Base-by-base conservation (phyloP, 2,888 invertebrate genomes). In the Cheilosia pagana region DNA sequence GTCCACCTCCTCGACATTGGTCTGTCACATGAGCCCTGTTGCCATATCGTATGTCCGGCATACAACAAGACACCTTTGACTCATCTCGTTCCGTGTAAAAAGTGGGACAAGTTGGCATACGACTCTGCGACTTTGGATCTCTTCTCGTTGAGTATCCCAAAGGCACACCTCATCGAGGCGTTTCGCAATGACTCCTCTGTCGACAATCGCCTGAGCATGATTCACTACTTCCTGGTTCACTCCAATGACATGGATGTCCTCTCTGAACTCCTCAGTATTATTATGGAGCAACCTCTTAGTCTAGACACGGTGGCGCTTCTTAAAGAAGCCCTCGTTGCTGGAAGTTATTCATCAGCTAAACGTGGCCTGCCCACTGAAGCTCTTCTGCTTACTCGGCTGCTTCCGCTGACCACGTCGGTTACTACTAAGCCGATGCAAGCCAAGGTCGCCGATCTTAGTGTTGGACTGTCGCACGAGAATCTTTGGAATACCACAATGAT, bases 1-100 rank as follows among this genome's bases (percentile, higher is more conserved):
- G 95, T 96, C 0, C 97, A 98, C 89, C 92, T 98, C 28, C 92
- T 98, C 68, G 98, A 98, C 92, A 95, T 97, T 59, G 96, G 97
- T 3, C 92, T 95, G 10, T 94, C 94, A 88, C 97, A 97, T 91
- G 97, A 97, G 90, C 97, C 97, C 0, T 95, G 95, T 88, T 96
- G 96, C 88, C 96, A 96, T 89, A 94, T 96, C 67, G 94, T 96
- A 0, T 93, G 95, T 19, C 94, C 95, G 0, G 92, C 94, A 0
- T 91, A 92, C 79, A 94, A 94, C 48, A 91, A 91, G 8, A 88
- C 90, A 60, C 89, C 90, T 1, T 86, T 91, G 1, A 94, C 94
- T 0, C 94, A 95, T 87, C 92, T 96, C n/a, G 95, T 96, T 0
- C 95, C 96, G 0, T 90, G 92, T 50, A 90, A 89, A 10, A 92